Conservation (phyloP, 1,140 invertebrate genomes). For the Danaus melanippus region DNA sequence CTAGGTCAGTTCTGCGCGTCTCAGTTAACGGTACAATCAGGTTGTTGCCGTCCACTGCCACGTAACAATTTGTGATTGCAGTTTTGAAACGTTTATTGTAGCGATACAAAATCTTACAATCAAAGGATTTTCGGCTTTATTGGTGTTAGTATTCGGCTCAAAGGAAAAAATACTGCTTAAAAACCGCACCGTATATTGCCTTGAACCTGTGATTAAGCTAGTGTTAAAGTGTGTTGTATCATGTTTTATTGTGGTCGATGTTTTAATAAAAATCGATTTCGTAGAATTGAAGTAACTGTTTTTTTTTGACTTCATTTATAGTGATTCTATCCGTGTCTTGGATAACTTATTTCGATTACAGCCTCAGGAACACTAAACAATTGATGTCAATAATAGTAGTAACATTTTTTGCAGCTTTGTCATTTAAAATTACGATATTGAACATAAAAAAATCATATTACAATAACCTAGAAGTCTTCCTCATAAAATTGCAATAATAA, state of each 20-base stretch:
- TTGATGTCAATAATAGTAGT: too few relatives aligned
- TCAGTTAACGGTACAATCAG: conserved; percentile 69
- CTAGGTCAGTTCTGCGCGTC: conserved; percentile 67
- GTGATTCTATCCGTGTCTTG: too few relatives aligned
- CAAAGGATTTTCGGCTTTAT: conserved; percentile 35
- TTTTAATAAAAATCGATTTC: conserved; percentile 25
- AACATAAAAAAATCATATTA: too few relatives aligned
- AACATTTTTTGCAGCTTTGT: too few relatives aligned
- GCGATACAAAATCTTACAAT: conserved; percentile 21
- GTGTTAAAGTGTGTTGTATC: conserved; percentile 16
- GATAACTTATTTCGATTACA: too few relatives aligned
- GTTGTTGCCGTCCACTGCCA: conserved; percentile 59
- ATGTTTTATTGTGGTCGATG: conserved; percentile 18
- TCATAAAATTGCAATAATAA: too few relatives aligned
- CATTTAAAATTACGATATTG: too few relatives aligned
- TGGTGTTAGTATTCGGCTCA: conserved; percentile 19
- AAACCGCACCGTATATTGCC: conserved; percentile 22
- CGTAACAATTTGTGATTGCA: conserved; percentile 65
- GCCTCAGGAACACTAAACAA: too few relatives aligned
- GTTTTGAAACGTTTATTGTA: conserved; percentile 58
- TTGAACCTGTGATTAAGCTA: conserved; percentile 45
- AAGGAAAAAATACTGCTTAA: conserved; percentile 1
- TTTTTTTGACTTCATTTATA: conserved; percentile 5
- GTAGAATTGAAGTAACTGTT: conserved; percentile 28
- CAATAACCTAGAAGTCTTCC: too few relatives aligned